A percentile compares a stretch with the other conserved stretches of the same genome.
These are phyloP conservation scores for Lacerta bilineata DNA, from an alignment of 2,797 vertebrate species.

Conservation along the genomic window DNA sequence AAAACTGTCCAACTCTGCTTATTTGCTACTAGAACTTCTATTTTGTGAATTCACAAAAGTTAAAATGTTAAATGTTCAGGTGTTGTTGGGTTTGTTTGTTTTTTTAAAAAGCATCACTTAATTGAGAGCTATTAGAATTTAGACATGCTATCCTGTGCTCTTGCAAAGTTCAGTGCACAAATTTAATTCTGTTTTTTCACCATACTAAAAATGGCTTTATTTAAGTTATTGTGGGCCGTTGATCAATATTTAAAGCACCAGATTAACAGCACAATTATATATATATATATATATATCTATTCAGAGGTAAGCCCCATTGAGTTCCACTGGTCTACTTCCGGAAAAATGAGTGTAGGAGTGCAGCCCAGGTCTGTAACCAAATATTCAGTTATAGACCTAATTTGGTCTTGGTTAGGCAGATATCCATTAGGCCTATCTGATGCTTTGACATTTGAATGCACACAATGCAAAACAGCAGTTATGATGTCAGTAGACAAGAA, in stretches of 20 bases:
- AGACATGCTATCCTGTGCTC: conserved; percentile 26
- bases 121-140: conserved; percentile 38
- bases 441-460: conserved; percentile 6
- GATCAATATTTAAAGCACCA: conserved; percentile 26
- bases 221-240: not conserved
- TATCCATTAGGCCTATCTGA: conserved; percentile 11
- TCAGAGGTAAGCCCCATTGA: not conserved
- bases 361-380: conserved; percentile 11
- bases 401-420: conserved; percentile 47
- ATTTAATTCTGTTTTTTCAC: conserved; percentile 38
- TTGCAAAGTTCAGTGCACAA: not conserved
- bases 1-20: conserved; percentile 34
- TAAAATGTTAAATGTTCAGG: conserved; percentile 47
- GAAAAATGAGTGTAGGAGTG: not conserved
- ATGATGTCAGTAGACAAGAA: conserved; percentile 14
- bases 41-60: conserved; percentile 29
- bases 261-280: not conserved
- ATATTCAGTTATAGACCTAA: conserved; percentile 29
- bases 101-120: not conserved
- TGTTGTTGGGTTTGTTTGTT: not conserved
- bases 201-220: conserved; percentile 53
- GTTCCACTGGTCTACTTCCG: not conserved
- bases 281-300: not conserved
- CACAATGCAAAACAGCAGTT: not conserved
- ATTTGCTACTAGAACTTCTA: conserved; percentile 53